Percentiles rank a stretch among this genome's conserved stretches.
These are phyloP conservation scores for Bos indicus DNA, from an alignment of 2,113 vertebrate genomes.

Conservation along the genomic window DNA sequence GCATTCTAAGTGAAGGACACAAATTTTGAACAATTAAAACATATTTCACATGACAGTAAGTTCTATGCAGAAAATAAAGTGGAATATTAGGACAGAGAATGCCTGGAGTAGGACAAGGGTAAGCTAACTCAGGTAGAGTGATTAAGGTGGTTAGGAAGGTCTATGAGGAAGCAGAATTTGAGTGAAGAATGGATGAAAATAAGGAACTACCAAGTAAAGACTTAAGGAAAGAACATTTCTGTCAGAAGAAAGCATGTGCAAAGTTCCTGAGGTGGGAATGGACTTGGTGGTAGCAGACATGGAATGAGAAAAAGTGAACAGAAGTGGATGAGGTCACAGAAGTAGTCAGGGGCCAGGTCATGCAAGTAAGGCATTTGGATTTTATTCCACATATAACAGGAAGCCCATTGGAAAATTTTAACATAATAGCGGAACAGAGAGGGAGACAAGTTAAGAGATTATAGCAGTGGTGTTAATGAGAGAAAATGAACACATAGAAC, in stretches of 20 bases:
- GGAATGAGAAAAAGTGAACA: neutral
- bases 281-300: neutral
- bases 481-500: neutral
- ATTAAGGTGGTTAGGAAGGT: neutral
- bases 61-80: neutral
- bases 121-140: neutral
- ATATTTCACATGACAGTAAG: neutral
- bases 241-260: neutral
- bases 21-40: neutral
- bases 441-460: neutral
- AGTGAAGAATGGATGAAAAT: neutral
- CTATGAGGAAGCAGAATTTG: neutral
- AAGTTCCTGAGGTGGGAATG: neutral
- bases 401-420: neutral
- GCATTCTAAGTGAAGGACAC: neutral
- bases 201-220: neutral
- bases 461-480: neutral
- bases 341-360: neutral
- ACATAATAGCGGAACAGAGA: neutral
- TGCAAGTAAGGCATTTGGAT: neutral
- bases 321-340: neutral
- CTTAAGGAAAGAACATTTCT: neutral
- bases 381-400: neutral
- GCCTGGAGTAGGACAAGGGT: neutral
- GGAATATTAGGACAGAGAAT: neutral